A percentile compares a stretch with the other conserved stretches of the same genome.
These are phyloP conservation scores for Psylliodes chrysocephalus DNA, from an alignment of 2,888 invertebrate genomes.

Conservation along the genomic window DNA sequence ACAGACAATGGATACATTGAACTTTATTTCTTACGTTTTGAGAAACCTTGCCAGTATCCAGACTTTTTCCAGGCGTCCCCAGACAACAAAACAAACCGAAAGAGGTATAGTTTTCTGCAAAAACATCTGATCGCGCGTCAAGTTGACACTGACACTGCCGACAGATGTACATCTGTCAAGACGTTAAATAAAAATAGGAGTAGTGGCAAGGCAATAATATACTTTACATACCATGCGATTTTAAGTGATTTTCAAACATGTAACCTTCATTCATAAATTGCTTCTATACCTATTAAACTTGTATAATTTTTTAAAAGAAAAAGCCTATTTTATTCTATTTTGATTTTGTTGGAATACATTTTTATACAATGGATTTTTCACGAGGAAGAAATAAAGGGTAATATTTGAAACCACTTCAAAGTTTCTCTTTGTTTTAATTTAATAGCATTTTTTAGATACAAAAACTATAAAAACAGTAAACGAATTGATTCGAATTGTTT, in stretches of 20 bases:
- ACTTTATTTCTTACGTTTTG: no score
- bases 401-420: background rate
- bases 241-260: background rate
- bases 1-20: no score
- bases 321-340: background rate
- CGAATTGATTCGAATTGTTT: constrained; percentile 38
- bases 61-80: no score
- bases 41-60: no score
- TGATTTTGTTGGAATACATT: background rate
- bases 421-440: background rate
- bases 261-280: background rate
- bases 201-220: background rate
- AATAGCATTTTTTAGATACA: background rate
- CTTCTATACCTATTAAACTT: no score
- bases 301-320: background rate
- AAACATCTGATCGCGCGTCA: background rate
- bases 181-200: background rate
- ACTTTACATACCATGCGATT: background rate
- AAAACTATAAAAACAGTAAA: constrained; percentile 5
- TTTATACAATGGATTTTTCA: background rate
- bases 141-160: background rate
- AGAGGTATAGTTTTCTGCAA: background rate
- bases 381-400: background rate
- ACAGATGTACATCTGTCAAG: background rate
- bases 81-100: no score